Percentiles rank a stretch among this genome's conserved stretches.
Conservation (phyloP, 92 coral and sea anemone species). For the Heliopora coerulea region DNA sequence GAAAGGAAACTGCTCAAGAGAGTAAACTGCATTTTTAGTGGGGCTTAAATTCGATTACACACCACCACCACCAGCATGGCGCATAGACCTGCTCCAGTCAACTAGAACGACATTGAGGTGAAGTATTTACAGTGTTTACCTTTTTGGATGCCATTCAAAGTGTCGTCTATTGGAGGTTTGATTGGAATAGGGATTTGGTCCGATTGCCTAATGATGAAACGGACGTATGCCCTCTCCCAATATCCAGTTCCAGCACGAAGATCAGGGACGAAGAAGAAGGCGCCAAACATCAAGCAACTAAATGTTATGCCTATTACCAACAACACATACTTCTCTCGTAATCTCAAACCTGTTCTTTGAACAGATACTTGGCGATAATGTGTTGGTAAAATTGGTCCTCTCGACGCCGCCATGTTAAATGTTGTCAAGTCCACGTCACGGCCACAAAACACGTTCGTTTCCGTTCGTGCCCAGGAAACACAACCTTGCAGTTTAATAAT, state of each 20-base stretch:
- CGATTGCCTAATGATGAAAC: constrained; percentile 71
- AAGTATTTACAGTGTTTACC: no score
- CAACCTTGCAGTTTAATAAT: no score
- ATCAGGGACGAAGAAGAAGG: constrained; percentile 97
- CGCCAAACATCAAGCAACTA: constrained; percentile 88
- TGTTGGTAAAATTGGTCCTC: constrained; percentile 88
- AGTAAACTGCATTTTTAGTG: no score
- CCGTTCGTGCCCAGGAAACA: no score
- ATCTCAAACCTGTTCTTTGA: constrained; percentile 84
- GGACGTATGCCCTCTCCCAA: constrained; percentile 78
- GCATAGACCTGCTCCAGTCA: no score
- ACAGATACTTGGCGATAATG: constrained; percentile 81
- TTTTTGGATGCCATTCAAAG: background rate
- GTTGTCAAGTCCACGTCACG: background rate
- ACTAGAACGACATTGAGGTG: no score
- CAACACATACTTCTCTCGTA: constrained; percentile 94
- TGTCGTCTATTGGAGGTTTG: constrained; percentile 62
- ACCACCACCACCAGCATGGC: no score
- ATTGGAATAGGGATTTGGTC: constrained; percentile 59
- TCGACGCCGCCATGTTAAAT: constrained; percentile 55
- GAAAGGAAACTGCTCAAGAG: no score
- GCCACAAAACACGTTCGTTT: no score
- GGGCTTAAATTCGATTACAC: no score
- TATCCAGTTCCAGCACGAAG: constrained; percentile 65
- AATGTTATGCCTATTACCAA: constrained; percentile 87